Percentiles rank a stretch among this genome's conserved stretches.
Evolutionary conservation across 2,113 vertebrate species (phyloP).

Genomic region (Burhinus oedicnemus): DNA sequence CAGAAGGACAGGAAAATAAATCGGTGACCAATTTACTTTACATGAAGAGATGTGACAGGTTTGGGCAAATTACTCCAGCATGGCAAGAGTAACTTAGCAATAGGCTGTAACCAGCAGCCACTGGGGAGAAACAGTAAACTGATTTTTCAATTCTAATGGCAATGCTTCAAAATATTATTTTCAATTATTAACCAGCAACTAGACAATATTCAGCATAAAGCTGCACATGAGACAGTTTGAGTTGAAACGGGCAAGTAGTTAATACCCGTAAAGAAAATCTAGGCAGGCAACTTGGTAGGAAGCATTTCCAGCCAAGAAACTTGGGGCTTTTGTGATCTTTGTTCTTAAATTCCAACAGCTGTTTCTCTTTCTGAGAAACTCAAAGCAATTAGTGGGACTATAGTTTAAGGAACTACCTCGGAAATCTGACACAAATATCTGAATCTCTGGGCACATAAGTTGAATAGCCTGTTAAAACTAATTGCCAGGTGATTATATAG

Average conservation of each 20-base stretch:
- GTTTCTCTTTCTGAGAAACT: constrained; percentile 1
- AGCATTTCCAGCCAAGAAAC: neutral
- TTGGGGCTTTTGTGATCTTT: neutral
- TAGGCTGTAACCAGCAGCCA: neutral
- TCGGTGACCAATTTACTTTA: neutral
- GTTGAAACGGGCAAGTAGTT: neutral
- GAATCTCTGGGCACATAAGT: neutral
- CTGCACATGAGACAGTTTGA: neutral
- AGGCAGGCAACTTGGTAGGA: neutral
- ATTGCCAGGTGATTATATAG: neutral
- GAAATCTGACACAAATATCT: neutral
- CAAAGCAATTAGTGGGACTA: neutral
- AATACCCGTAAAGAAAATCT: neutral
- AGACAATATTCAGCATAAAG: neutral
- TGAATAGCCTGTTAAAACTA: neutral
- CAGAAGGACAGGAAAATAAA: neutral
- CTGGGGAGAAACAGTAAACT: neutral
- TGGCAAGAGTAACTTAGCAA: neutral
- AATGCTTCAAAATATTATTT: neutral
- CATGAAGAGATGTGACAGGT: neutral
- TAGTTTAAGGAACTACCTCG: neutral
- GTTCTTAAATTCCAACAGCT: neutral
- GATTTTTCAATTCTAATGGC: neutral
- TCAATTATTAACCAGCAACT: neutral
- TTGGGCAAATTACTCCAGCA: neutral